phyloP scores from a whole-genome alignment of 2,888 invertebrate species.

The Parnassius glacialis region DNA sequence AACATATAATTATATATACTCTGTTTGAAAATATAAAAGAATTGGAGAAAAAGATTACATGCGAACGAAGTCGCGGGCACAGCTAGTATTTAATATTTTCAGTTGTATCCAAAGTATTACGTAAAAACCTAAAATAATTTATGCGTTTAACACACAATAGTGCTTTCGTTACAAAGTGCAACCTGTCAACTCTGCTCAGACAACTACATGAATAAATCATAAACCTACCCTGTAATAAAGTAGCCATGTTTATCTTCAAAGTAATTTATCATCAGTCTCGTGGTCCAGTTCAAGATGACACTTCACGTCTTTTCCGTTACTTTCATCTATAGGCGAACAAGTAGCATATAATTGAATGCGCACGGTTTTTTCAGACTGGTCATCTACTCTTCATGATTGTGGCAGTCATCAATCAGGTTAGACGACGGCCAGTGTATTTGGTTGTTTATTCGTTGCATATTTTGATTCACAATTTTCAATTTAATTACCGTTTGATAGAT shows the following conservation, averaged over 20 bases:
- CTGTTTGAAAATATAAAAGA: too few relatives aligned
- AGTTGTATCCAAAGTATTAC: too few relatives aligned
- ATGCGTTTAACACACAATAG: conserved; percentile 26
- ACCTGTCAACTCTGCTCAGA: conserved; percentile 61
- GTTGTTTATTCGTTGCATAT: conserved; percentile 55
- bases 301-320: conserved; percentile 28
- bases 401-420: conserved; percentile 64
- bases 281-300: conserved; percentile 49
- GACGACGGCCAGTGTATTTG: conserved; percentile 60
- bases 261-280: conserved; percentile 71
- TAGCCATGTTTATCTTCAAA: conserved; percentile 73
- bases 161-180: conserved; percentile 50
- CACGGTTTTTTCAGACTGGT: conserved; percentile 43
- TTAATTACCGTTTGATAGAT: conserved; percentile 56
- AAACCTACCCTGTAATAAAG: conserved; percentile 74
- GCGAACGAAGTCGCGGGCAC: too few relatives aligned
- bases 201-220: conserved; percentile 77
- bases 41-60: too few relatives aligned
- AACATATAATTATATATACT: too few relatives aligned
- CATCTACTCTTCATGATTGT: conserved; percentile 53
- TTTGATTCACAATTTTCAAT: conserved; percentile 39
- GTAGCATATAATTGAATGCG: not conserved
- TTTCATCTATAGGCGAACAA: conserved; percentile 1
- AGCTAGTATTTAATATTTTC: too few relatives aligned
- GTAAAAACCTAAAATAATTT: not conserved